phyloP scores from a whole-genome alignment of 2,888 invertebrate genomes.

The Brachypalpus laphriformis region DNA sequence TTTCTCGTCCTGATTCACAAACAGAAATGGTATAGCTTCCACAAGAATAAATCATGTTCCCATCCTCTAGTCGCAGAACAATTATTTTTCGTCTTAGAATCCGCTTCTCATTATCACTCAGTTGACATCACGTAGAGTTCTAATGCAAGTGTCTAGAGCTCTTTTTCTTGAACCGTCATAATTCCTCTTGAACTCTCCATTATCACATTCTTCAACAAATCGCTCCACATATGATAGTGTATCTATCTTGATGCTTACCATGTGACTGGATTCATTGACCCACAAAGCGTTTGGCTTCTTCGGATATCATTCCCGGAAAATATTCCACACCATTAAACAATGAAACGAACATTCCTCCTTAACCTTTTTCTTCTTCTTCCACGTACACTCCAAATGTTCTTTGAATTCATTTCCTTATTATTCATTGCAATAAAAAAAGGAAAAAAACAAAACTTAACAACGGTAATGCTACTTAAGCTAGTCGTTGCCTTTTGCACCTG shows the following conservation, averaged over 20 bases:
- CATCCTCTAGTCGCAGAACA: not conserved
- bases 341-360: conserved; percentile 17
- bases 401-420: conserved; percentile 14
- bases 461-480: conserved; percentile 49
- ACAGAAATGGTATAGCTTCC: too few species aligned
- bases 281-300: not conserved
- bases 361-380: not conserved
- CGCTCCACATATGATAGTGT: not conserved
- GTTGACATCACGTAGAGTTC: not conserved
- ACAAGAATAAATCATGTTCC: not conserved
- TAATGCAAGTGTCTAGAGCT: not conserved
- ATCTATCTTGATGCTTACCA: not conserved
- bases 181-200: not conserved
- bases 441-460: not conserved
- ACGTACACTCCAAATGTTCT: conserved; percentile 11
- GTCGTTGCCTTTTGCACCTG: conserved; percentile 62
- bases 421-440: conserved; percentile 8
- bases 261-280: not conserved
- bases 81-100: not conserved
- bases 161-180: not conserved
- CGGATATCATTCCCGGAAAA: not conserved
- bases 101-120: not conserved
- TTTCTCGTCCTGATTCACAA: too few species aligned
- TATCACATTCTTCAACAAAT: not conserved
- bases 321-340: conserved; percentile 29